Conservation (phyloP, 1,140 invertebrate species). For the Lasioglossum baleicum region DNA sequence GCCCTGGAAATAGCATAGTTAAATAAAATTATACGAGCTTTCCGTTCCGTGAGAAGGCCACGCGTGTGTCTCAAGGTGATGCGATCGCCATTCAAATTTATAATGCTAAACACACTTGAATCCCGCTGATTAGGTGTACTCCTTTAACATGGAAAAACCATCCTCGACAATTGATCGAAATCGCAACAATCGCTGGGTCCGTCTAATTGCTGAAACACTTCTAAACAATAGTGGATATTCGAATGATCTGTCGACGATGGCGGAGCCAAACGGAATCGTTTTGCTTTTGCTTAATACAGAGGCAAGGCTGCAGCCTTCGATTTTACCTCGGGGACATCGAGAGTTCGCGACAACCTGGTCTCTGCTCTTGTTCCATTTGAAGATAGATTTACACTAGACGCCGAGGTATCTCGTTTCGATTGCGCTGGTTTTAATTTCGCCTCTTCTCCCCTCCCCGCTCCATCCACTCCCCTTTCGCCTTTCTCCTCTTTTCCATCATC, state of each 20-base stretch:
- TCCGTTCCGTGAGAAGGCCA: neutral
- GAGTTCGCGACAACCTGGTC: conserved; percentile 13
- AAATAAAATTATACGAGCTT: neutral
- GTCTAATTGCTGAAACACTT: neutral
- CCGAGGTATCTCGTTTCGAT: conserved; percentile 7
- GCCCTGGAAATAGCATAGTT: neutral
- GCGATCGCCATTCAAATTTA: neutral
- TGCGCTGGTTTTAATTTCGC: conserved; percentile 10
- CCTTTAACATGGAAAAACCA: too few species aligned
- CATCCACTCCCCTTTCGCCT: neutral
- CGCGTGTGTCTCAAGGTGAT: neutral
- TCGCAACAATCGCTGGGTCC: too few species aligned
- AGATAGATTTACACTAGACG: conserved; percentile 18
- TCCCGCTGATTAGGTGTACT: too few species aligned
- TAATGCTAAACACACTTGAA: neutral
- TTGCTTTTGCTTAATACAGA: neutral
- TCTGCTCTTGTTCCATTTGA: conserved; percentile 5
- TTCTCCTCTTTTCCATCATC: neutral
- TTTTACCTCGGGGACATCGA: conserved; percentile 22
- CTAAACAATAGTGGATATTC: neutral
- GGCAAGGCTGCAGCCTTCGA: conserved; percentile 43
- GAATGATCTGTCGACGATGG: neutral
- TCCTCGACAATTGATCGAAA: too few species aligned
- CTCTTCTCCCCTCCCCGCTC: neutral
- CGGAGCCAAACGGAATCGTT: neutral